Conservation (phyloP, 2,113 vertebrate species). For the Chloroceryle aenea region DNA sequence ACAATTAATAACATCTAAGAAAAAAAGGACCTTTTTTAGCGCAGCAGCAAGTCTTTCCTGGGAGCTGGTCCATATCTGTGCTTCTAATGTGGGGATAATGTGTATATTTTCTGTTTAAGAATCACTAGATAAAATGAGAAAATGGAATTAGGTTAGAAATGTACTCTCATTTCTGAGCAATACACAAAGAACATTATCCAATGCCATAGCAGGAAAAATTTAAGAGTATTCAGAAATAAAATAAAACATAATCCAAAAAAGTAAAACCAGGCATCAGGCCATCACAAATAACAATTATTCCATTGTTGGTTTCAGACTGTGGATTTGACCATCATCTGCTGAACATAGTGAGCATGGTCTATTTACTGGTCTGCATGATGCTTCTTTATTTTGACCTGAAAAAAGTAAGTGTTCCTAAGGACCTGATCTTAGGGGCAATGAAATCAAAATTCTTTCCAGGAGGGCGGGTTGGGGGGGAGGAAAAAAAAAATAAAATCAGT, state of each 20-base stretch:
- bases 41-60: not conserved
- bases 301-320: not conserved
- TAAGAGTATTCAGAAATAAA: not conserved
- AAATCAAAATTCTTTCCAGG: not conserved
- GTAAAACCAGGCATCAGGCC: not conserved
- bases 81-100: not conserved
- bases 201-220: not conserved
- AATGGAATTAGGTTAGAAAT: not conserved
- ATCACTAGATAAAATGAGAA: not conserved
- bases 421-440: not conserved
- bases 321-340: not conserved
- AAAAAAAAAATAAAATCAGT: not conserved
- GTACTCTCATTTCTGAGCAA: not conserved
- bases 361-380: not conserved
- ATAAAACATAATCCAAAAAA: not conserved
- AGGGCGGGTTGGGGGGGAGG: too few relatives aligned
- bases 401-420: not conserved
- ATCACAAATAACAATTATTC: not conserved
- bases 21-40: not conserved
- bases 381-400: not conserved
- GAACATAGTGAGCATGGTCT: not conserved
- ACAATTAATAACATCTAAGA: not conserved
- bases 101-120: not conserved
- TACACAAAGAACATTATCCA: not conserved
- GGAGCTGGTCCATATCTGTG: accelerated